Evolutionary conservation across 2,113 vertebrate species (phyloP).

Genomic region (Theristicus caerulescens): DNA sequence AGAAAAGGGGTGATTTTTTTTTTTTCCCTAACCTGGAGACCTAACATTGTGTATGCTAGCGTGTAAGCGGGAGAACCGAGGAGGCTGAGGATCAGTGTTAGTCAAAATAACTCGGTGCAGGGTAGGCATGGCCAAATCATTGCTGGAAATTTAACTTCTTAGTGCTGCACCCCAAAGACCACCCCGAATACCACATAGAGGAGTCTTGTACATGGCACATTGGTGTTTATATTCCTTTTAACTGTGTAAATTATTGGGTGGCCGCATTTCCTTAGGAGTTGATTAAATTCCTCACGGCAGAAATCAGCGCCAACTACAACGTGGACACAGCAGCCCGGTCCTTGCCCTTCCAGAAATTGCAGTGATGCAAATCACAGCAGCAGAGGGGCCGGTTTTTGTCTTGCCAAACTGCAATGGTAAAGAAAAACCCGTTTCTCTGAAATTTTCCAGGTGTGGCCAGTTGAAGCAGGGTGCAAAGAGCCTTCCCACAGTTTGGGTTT

Average conservation of each 20-base stretch:
- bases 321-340: neutral
- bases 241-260: neutral
- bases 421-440: neutral
- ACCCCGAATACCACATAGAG: neutral
- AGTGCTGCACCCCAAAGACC: neutral
- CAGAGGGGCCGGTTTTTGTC: too few species aligned
- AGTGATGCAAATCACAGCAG: accelerated
- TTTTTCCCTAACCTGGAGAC: neutral
- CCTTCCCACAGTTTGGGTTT: neutral
- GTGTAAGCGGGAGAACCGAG: neutral
- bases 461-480: neutral
- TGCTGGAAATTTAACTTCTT: neutral
- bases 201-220: neutral
- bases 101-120: neutral
- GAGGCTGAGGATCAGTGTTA: neutral
- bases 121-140: neutral
- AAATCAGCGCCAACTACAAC: neutral
- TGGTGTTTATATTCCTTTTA: neutral
- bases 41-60: neutral
- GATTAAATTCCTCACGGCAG: accelerated
- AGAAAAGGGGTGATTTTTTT: neutral
- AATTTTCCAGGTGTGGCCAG: neutral
- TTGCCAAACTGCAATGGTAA: neutral
- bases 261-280: neutral
- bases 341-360: neutral